A percentile compares a stretch with the other conserved stretches of the same genome.
These are phyloP conservation scores for Philopotamus ludificatus DNA, from an alignment of 1,140 invertebrate species.

Conservation along the genomic window DNA sequence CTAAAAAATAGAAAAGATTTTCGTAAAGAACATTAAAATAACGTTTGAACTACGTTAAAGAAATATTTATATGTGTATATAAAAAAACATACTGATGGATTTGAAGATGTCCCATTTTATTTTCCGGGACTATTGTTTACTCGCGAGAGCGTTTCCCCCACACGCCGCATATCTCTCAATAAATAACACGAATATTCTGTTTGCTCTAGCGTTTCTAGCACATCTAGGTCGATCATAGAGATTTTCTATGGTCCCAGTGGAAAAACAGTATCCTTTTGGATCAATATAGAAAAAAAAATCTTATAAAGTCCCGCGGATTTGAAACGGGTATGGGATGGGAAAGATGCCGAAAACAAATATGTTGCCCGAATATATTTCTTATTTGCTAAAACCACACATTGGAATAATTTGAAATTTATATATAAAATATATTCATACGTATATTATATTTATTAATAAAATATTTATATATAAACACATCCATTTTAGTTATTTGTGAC, in stretches of 20 bases:
- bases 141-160: constrained; percentile 1
- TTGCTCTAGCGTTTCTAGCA: constrained; percentile 6
- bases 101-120: constrained; percentile 6
- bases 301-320: constrained; percentile 13
- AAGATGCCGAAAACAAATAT: background rate
- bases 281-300: constrained; percentile 9
- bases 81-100: constrained; percentile 1
- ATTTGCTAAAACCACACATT: too few species aligned
- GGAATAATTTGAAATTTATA: too few species aligned
- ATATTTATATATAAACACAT: too few species aligned
- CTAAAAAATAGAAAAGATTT: too few species aligned
- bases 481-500: too few species aligned
- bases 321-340: background rate
- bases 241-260: background rate
- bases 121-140: constrained; percentile 10
- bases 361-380: too few species aligned
- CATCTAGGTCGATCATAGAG: constrained; percentile 2
- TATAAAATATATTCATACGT: too few species aligned
- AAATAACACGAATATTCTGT: constrained; percentile 14
- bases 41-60: too few species aligned
- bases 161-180: background rate
- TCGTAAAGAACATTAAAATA: too few species aligned
- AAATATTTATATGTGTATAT: background rate
- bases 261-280: constrained; percentile 13
- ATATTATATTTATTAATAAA: too few species aligned